phyloP scores from a whole-genome alignment of 2,113 vertebrate genomes.

The Regulus satrapa region DNA sequence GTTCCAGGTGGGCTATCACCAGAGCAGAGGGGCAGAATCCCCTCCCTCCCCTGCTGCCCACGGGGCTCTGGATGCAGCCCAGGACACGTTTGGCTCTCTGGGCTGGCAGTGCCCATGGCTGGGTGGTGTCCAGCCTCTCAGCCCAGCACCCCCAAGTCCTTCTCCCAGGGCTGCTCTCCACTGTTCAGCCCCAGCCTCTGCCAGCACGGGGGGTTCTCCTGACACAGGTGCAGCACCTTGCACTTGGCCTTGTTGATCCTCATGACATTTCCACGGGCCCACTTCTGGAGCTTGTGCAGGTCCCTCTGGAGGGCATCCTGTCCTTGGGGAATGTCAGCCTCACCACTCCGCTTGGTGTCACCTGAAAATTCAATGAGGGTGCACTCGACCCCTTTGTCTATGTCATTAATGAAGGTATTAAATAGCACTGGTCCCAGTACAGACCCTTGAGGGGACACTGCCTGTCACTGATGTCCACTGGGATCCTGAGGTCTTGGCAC shows the following conservation, averaged over 20 bases:
- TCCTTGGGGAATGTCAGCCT: background rate
- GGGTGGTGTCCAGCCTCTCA: too few relatives aligned
- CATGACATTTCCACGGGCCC: rapidly evolving
- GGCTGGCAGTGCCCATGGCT: too few relatives aligned
- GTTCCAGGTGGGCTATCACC: background rate
- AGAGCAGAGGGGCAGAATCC: background rate
- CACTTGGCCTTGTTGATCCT: rapidly evolving
- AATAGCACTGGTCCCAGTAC: background rate
- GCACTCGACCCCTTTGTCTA: rapidly evolving
- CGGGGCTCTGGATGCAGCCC: too few relatives aligned
- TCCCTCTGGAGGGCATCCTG: background rate
- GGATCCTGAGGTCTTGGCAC: background rate
- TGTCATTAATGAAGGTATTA: background rate
- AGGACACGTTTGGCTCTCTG: too few relatives aligned
- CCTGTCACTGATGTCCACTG: background rate
- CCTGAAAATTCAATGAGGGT: background rate
- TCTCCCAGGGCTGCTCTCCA: background rate
- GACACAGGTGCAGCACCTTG: background rate
- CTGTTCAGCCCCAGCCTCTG: background rate
- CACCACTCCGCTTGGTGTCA: background rate
- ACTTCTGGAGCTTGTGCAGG: background rate
- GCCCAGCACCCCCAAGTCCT: too few relatives aligned
- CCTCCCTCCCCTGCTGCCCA: too few relatives aligned
- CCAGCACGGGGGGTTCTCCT: rapidly evolving
- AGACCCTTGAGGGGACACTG: background rate